Conservation (phyloP, 2,113 vertebrate species). For the Mobula birostris region DNA sequence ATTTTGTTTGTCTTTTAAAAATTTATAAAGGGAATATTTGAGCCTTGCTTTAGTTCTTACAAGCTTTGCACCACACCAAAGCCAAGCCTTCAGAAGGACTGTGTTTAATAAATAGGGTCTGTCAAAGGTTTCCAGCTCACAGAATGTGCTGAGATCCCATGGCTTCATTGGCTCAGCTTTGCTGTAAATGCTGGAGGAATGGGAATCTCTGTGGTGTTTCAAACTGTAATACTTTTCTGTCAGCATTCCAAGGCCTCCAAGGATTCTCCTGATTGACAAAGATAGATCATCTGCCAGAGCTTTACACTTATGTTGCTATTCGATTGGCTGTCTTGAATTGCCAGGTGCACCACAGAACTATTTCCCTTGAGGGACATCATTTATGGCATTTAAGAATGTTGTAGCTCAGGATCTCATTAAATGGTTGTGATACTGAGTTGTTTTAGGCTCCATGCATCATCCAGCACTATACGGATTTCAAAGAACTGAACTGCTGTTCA, state of each 20-base stretch:
- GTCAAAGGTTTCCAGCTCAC: background rate
- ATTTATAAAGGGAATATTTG: background rate
- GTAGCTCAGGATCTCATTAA: background rate
- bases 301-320: background rate
- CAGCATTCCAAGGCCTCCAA: background rate
- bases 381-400: conserved; percentile 18
- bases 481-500: background rate
- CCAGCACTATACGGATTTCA: background rate
- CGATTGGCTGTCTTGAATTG: background rate
- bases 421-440: background rate
- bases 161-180: background rate
- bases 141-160: no score
- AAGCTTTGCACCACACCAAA: no score
- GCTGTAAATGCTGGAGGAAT: background rate
- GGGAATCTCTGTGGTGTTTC: background rate
- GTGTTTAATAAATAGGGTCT: background rate
- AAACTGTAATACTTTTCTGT: background rate
- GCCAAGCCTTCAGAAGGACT: background rate
- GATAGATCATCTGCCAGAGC: background rate
- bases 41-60: background rate
- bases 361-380: background rate
- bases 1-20: background rate
- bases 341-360: background rate
- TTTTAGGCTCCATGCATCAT: background rate
- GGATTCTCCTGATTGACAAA: background rate